These are phyloP conservation scores for Florisuga fusca DNA, from an alignment of 2,797 vertebrate genomes.

Conservation along the genomic window DNA sequence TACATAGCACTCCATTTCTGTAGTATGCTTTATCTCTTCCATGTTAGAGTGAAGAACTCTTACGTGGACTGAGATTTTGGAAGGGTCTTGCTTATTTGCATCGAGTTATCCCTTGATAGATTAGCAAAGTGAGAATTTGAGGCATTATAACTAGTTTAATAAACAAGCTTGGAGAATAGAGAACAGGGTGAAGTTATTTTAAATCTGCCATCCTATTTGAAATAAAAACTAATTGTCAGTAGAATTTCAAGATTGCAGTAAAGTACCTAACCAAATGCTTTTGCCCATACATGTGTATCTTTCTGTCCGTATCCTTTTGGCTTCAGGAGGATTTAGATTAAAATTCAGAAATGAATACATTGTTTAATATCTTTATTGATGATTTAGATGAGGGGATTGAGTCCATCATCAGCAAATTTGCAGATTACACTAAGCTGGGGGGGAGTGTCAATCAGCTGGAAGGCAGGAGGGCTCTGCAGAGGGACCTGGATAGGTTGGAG, in stretches of 20 bases:
- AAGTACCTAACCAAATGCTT: background rate
- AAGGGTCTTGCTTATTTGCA: background rate
- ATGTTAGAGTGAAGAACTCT: background rate
- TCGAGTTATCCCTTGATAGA: background rate
- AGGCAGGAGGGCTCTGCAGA: no score
- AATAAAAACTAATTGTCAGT: background rate
- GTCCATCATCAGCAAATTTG: no score
- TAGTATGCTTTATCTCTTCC: no score
- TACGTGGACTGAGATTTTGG: background rate
- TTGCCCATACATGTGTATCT: background rate
- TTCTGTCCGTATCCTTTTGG: background rate
- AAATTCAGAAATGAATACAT: background rate
- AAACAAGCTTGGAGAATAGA: background rate
- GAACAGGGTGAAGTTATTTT: background rate
- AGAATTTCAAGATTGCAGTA: background rate
- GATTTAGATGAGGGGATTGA: no score
- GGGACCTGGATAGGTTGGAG: no score
- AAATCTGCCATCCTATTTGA: background rate
- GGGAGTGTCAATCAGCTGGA: no score
- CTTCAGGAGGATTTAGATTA: background rate
- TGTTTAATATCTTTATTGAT: no score
- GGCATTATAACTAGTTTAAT: background rate
- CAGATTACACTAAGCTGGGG: no score
- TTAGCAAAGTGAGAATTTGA: background rate
- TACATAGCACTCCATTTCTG: no score